Base-by-base conservation (phyloP, 2,797 vertebrate species). In the Crypturellus tataupa region DNA sequence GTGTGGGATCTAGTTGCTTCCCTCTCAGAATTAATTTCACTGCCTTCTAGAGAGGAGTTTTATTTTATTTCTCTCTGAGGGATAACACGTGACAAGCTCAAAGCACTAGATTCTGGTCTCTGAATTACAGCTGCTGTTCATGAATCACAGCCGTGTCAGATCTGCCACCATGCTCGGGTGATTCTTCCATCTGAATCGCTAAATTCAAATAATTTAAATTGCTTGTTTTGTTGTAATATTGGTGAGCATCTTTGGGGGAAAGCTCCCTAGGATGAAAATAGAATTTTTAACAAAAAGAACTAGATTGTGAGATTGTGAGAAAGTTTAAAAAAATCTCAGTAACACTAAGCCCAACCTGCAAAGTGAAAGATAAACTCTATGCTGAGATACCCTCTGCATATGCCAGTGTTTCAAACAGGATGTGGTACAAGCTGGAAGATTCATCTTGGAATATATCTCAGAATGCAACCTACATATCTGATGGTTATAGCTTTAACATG, bases 41-140 rank as follows among this genome's bases (percentile, higher is more conserved):
- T 49, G 21, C 13, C 53, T 86, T 91, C 65, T 58, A 63, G 0
- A 0, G 18, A 77, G 15, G 70, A 23, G 76, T 94, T 85, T 33
- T 70, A 37, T 80, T 91, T 86, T 73, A 88, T 56, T 86, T n/a
- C 56, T 87, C 42, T 68, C 51, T 49, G 91, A 86, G 33, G 65
- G n/a, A 58, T 35, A 86, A 47, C 13, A 19, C 0, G 0, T 63
- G 56, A 62, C 72, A 87, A 91, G 16, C 53, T 96, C 91, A 79
- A 89, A 95, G 47, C 33, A 91, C 20, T 15, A 63, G n/a, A 81
- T 68, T 93, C 59, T 77, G 31, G 59, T 76, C 29, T 81, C 51
- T 89, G 85, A 94, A 85, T 93, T 72, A 77, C 56, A 86, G 35
- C 58, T 68, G 25, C 35, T 77, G 16, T 63, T 94, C 55, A 46